Conservation (phyloP, 2,113 vertebrate genomes). For the Osmerus eperlanus region DNA sequence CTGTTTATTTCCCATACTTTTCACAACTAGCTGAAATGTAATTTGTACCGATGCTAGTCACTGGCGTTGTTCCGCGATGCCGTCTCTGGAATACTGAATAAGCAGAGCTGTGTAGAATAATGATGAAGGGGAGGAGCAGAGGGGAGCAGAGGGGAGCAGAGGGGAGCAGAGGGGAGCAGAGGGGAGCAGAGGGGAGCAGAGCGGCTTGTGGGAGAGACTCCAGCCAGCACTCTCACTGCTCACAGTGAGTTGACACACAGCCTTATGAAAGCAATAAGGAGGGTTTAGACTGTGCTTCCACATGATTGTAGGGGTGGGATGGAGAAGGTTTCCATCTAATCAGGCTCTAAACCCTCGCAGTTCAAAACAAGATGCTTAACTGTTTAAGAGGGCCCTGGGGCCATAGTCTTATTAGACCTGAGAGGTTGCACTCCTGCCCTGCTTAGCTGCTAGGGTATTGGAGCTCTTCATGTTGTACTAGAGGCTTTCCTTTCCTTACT, state of each 20-base stretch:
- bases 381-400: slow-evolving; percentile 17
- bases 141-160: background rate
- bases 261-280: background rate
- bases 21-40: slow-evolving; percentile 43
- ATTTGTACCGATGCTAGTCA: slow-evolving; percentile 40
- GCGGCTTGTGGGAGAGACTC: background rate
- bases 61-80: slow-evolving; percentile 23
- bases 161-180: background rate
- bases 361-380: slow-evolving; percentile 1
- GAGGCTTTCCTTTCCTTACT: background rate
- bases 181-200: background rate
- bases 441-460: background rate
- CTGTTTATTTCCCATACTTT: slow-evolving; percentile 39
- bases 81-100: slow-evolving; percentile 24
- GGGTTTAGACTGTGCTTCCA: background rate
- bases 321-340: background rate
- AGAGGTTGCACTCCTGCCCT: background rate
- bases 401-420: background rate
- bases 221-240: background rate
- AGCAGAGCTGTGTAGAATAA: slow-evolving; percentile 19
- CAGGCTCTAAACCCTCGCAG: slow-evolving; percentile 1
- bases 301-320: background rate
- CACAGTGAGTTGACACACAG: slow-evolving; percentile 4
- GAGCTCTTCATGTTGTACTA: slow-evolving; percentile 18
- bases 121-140: background rate